Base-by-base conservation (phyloP, 2,888 invertebrate genomes). In the Furcula furcula region DNA sequence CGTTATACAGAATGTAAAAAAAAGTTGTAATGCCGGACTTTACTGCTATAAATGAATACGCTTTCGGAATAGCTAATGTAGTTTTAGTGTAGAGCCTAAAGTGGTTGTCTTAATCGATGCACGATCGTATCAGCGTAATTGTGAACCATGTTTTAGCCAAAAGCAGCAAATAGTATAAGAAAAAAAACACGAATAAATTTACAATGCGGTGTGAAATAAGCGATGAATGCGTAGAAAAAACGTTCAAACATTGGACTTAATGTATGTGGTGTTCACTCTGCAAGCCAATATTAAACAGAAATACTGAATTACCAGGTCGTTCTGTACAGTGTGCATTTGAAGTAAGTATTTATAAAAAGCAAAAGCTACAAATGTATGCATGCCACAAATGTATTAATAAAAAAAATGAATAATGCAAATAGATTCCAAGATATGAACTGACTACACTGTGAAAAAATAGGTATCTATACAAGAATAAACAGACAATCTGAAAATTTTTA, bases 1-100 rank as follows among this genome's bases (percentile, higher is more conserved):
- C 49, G 49, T 53, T 54, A 45, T 47, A 46, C 46, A 47, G 39
- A 34, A 53, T 48, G 45, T 57, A 70, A 71, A 69, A 70, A 71
- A 69, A 69, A 61, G 45, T 54, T 38, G 55, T 58, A 50, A 51
- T 51, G 47, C 35, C 42, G 36, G 49, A 53, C 50, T 59, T 56
- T 55, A 60, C 46, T 38, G 37, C 43, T 31, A 27, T 49, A 58
- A 64, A 53, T 43, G 62, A 52, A 47, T 39, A 56, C 52, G 52
- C 51, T 53, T 56, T 51, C 38, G 45, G 50, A 51, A 59, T 59
- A 47, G 45, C 22, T 52, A 56, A 64, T 61, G 36, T 39, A 43
- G 23, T 35, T 44, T 45, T 51, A 41, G 19, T 33, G 31, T 40
- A 35, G 20, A 18, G 21, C 44, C 37, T 45, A 38, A 47, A 42